Base-by-base conservation (phyloP, 1,140 invertebrate genomes). In the Drosophila seguyi region DNA sequence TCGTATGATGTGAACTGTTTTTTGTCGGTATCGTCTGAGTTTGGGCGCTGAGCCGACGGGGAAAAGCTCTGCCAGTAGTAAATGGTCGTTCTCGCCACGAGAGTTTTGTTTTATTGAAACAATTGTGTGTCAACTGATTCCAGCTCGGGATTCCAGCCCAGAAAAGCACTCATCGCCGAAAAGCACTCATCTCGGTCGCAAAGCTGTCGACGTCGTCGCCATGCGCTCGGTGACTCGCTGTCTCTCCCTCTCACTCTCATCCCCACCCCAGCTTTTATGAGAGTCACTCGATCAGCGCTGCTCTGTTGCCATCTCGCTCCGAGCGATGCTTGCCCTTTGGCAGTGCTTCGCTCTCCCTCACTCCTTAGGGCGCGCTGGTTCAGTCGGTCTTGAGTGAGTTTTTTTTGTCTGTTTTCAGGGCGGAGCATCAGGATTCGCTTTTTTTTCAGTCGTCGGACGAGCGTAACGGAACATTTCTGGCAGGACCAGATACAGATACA, bases 111-210 rank as follows among this genome's bases (percentile, higher is more conserved):
- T 55, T 81, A 84, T 78, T 74, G 78, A 87, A 88, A 88, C 52
- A 55, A 81, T 86, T 88, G 84, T 68, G 79, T 87, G 79, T 75
- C 67, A 80, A 84, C 76, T 88, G 80, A 88, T 75, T 71, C 67
- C 73, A 67, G 58, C 61, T 69, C 53, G 48, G 52, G 55, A 62
- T 55, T 38, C 48, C 27, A 57, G 50, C 34, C 18, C 48, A 7
- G 44, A 10, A 84, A 83, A 83, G 75, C 75, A 61, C 65, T 75
- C 75, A 42, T 78, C 41, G 75, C 47, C 41, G 67, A 34, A 55
- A 55, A 55, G 52, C 52, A 55, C 52, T 55, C 52, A 27, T 66
- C 38, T 56, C 39, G 39, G 39, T 38, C 22, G 39, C 57, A 78
- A 78, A 77, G 75, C 75, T 77, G 38, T 87, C 61, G 81, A 59